These are phyloP conservation scores for Coranthus polyacanthus DNA, from an alignment of 2,797 vertebrate species.

Conservation along the genomic window DNA sequence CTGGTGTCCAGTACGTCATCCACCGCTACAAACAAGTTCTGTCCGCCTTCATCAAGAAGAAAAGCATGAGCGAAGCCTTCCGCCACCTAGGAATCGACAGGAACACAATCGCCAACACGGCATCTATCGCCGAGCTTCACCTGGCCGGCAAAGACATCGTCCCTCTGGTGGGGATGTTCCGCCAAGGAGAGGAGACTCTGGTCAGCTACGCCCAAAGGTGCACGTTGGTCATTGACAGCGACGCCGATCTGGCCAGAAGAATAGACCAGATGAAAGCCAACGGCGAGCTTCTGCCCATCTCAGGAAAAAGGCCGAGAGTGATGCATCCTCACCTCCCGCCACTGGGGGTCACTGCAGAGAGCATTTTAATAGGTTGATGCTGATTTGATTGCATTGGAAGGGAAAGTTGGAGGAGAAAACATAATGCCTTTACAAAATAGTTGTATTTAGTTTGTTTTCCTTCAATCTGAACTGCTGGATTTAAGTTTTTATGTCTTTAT, in stretches of 20 bases:
- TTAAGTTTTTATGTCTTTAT: slow-evolving; percentile 10
- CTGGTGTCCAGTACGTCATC: slow-evolving; percentile 83
- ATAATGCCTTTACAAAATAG: slow-evolving; percentile 3
- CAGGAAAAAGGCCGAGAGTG: slow-evolving; percentile 67
- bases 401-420: slow-evolving; percentile 7
- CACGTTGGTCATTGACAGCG: slow-evolving; percentile 77
- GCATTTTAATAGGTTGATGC: slow-evolving; percentile 74
- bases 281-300: slow-evolving; percentile 80
- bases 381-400: not conserved
- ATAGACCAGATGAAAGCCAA: slow-evolving; percentile 83
- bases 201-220: slow-evolving; percentile 81
- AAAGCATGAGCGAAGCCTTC: slow-evolving; percentile 84
- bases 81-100: slow-evolving; percentile 82
- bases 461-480: slow-evolving; percentile 30
- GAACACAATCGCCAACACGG: slow-evolving; percentile 84
- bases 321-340: slow-evolving; percentile 66
- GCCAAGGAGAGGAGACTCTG: slow-evolving; percentile 81
- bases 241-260: slow-evolving; percentile 71
- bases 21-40: slow-evolving; percentile 85
- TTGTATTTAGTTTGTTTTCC: not conserved
- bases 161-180: slow-evolving; percentile 76
- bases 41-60: slow-evolving; percentile 82
- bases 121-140: slow-evolving; percentile 80
- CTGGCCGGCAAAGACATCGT: slow-evolving; percentile 79
- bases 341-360: slow-evolving; percentile 63